Conservation (phyloP, 2,113 vertebrate genomes). For the Canis aureus region DNA sequence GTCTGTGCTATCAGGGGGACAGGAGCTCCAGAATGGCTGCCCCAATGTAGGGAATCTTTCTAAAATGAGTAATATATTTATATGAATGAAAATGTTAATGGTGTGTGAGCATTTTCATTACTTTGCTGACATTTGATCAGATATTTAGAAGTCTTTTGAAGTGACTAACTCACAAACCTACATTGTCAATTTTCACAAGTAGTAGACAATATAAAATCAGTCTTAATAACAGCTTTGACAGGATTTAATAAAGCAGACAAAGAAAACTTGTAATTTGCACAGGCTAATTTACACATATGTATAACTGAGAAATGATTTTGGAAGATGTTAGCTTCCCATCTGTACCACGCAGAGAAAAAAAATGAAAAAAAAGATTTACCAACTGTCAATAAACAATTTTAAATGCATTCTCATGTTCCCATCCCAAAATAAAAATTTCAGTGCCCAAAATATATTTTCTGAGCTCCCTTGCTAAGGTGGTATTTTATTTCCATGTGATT, state of each 20-base stretch:
- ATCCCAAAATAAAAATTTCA: slow-evolving; percentile 69
- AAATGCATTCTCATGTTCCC: slow-evolving; percentile 69
- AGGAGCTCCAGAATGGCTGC: background rate
- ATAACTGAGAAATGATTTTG: slow-evolving; percentile 77
- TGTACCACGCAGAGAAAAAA: slow-evolving; percentile 67
- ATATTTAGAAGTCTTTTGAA: slow-evolving; percentile 60
- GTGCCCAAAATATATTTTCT: slow-evolving; percentile 57
- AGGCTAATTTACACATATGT: slow-evolving; percentile 69
- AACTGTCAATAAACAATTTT: slow-evolving; percentile 73
- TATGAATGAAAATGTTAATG: slow-evolving; percentile 16
- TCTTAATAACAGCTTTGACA: slow-evolving; percentile 73
- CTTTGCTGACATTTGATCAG: slow-evolving; percentile 64
- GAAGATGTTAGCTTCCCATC: slow-evolving; percentile 67
- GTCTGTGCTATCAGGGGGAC: background rate
- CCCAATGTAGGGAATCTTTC: background rate
- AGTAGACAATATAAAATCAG: slow-evolving; percentile 62
- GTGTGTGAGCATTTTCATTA: slow-evolving; percentile 56
- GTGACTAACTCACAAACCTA: background rate
- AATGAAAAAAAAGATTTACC: slow-evolving; percentile 64
- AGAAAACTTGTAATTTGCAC: slow-evolving; percentile 71
- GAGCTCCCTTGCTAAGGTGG: background rate
- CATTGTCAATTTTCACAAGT: slow-evolving; percentile 60
- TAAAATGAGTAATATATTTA: background rate
- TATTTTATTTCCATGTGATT: slow-evolving; percentile 67
- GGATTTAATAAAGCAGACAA: slow-evolving; percentile 68